phyloP scores from a whole-genome alignment of 2,888 invertebrate genomes.

The Malthinus seriepunctatus region DNA sequence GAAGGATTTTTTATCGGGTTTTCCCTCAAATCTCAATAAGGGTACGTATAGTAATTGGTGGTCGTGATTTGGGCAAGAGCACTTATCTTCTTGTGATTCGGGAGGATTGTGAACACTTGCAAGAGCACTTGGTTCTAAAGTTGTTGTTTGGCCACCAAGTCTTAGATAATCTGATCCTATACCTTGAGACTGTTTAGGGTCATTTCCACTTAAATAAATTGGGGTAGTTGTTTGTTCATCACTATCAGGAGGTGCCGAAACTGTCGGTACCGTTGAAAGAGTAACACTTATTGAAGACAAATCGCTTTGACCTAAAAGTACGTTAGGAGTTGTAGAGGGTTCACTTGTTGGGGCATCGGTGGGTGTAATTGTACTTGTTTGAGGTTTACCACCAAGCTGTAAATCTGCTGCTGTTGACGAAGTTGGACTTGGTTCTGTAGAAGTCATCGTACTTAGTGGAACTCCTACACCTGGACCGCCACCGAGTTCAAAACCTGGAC shows the following conservation, averaged over 20 bases:
- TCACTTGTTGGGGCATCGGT: not conserved
- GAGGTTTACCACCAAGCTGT: not conserved
- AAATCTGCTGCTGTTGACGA: not conserved
- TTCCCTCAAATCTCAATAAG: constrained; percentile 12
- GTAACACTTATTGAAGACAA: not conserved
- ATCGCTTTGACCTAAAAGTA: not conserved
- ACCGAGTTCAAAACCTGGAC: no score
- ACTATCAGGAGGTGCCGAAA: not conserved
- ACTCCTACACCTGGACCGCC: no score
- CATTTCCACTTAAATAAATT: no score
- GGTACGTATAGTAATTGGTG: constrained; percentile 7
- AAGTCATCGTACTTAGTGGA: not conserved
- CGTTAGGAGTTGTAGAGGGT: not conserved
- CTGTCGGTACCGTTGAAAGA: not conserved
- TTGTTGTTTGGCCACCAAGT: no score
- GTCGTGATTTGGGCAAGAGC: not conserved
- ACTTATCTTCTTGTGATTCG: not conserved
- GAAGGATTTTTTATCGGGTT: constrained; percentile 5
- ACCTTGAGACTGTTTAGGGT: no score
- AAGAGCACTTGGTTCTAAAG: no score
- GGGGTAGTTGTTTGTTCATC: no score
- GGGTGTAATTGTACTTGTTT: not conserved
- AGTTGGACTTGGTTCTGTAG: not conserved
- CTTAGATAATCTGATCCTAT: no score
- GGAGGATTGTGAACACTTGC: not conserved